Conservation (phyloP, 2,888 invertebrate genomes). For the Coelogynopora nodosa region DNA sequence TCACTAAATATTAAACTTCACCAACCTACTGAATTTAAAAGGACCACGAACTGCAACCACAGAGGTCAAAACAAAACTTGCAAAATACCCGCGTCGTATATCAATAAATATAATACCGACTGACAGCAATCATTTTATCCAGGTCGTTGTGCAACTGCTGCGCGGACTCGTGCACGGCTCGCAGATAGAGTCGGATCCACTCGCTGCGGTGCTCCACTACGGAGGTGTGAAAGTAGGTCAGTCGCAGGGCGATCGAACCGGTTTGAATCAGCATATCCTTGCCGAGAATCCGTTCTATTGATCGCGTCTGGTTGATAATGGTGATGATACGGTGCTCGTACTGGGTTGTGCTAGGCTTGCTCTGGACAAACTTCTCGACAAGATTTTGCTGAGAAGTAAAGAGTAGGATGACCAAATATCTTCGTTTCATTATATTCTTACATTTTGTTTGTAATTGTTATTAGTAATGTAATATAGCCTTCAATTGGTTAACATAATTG, state of each 20-base stretch:
- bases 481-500: too few species aligned
- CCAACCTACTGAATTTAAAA: too few species aligned
- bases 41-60: too few species aligned
- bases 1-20: too few species aligned
- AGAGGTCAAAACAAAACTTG: too few species aligned
- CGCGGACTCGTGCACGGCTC: slow-evolving; percentile 31
- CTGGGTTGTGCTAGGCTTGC: slow-evolving; percentile 23
- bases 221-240: neutral
- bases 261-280: slow-evolving; percentile 34
- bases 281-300: neutral
- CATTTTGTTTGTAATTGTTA: too few species aligned
- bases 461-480: too few species aligned
- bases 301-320: neutral
- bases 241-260: slow-evolving; percentile 26
- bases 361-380: slow-evolving; percentile 38
- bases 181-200: slow-evolving; percentile 38
- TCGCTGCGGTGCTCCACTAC: neutral
- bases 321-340: slow-evolving; percentile 9
- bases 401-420: neutral
- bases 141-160: slow-evolving; percentile 16
- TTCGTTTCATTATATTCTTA: neutral
- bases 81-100: too few species aligned
- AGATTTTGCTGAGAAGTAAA: slow-evolving; percentile 35
- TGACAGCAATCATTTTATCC: slow-evolving; percentile 40
- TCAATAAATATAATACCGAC: neutral